A percentile compares a stretch with the other conserved stretches of the same genome.
Conservation (phyloP, 2,797 vertebrate species). For the Pantherophis alleghaniensis region DNA sequence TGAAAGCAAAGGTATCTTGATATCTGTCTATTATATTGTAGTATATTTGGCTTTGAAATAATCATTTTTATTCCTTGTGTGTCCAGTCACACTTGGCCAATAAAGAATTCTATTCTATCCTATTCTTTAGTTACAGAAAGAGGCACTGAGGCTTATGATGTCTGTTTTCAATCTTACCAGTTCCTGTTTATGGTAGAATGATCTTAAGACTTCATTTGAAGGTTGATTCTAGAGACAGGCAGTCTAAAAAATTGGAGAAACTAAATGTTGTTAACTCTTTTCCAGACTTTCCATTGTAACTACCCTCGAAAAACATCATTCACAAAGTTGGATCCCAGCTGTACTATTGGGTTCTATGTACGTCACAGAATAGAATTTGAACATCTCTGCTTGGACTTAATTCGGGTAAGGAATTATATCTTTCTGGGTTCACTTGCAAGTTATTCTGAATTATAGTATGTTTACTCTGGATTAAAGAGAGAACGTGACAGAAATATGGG, state of each 20-base stretch:
- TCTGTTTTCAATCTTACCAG: background rate
- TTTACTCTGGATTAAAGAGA: background rate
- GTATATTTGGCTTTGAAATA: background rate
- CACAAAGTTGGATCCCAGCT: conserved; percentile 91
- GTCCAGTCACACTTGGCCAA: no score
- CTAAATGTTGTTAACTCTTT: background rate
- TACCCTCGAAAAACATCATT: conserved; percentile 90
- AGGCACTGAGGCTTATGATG: background rate
- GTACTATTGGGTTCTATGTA: conserved; percentile 91
- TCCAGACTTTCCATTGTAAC: conserved; percentile 88
- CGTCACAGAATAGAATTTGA: conserved; percentile 84
- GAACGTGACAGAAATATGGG: background rate
- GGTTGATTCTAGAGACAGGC: background rate
- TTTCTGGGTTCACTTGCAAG: background rate
- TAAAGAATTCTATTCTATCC: no score
- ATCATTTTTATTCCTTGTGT: no score
- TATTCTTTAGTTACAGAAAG: background rate
- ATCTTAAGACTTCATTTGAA: background rate
- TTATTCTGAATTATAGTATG: background rate
- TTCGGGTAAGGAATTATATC: conserved; percentile 69
- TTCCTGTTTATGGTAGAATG: background rate
- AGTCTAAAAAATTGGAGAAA: background rate
- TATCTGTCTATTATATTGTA: background rate
- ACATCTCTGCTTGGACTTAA: conserved; percentile 79
- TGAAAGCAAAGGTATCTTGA: background rate